Evolutionary conservation across 1,140 invertebrate genomes (phyloP).

Genomic region (Coptotermes formosanus): DNA sequence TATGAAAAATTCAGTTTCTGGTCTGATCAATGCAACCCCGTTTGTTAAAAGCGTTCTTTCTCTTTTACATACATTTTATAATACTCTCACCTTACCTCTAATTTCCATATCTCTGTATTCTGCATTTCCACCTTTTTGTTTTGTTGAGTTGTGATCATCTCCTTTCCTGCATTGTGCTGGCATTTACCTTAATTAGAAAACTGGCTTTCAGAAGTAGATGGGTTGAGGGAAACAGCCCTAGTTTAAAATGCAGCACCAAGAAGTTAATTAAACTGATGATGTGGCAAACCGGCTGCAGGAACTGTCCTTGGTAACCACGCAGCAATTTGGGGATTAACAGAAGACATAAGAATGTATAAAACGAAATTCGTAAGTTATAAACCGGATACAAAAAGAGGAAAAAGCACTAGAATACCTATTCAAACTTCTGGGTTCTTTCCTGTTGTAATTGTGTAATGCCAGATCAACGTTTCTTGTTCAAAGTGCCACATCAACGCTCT

Average conservation of each 20-base stretch:
- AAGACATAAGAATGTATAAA: background rate
- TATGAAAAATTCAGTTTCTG: background rate
- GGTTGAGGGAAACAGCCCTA: background rate
- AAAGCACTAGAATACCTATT: too few species aligned
- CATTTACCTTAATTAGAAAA: background rate
- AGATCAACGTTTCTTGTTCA: too few species aligned
- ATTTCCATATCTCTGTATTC: background rate
- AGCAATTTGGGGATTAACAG: background rate
- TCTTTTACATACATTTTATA: background rate
- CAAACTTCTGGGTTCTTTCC: too few species aligned
- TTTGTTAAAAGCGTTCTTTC: background rate
- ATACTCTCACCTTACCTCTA: background rate
- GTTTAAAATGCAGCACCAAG: background rate
- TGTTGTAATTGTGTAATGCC: too few species aligned
- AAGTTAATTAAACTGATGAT: slow-evolving; percentile 12
- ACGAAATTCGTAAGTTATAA: background rate
- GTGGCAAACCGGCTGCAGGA: background rate
- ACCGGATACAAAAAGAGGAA: too few species aligned
- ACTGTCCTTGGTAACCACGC: background rate
- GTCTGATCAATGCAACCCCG: background rate
- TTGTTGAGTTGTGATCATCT: background rate
- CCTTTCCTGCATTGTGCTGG: background rate
- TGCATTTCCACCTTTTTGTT: background rate
- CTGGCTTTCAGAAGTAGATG: background rate
- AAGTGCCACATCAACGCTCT: too few species aligned